These are phyloP conservation scores for Drosophila pseudoananassae DNA, from an alignment of 1,140 invertebrate genomes.

Conservation along the genomic window DNA sequence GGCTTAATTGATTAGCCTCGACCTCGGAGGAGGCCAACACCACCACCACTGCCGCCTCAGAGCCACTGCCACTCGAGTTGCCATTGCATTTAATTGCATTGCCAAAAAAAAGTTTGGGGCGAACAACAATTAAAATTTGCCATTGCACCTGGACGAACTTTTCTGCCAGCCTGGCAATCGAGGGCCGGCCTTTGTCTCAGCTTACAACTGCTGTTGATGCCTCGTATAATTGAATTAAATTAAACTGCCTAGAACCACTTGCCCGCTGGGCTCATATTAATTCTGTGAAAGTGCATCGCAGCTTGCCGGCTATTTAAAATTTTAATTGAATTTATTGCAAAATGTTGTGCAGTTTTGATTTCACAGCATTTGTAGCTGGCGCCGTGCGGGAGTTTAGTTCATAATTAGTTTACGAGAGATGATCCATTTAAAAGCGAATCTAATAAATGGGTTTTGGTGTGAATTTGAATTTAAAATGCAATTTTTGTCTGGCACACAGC, in stretches of 20 bases:
- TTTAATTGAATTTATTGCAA: constrained; percentile 69
- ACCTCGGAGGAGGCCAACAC: constrained; percentile 1
- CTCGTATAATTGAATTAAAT: constrained; percentile 70
- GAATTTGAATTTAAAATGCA: background rate
- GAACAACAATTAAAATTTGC: constrained; percentile 62
- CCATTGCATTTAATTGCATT: constrained; percentile 74
- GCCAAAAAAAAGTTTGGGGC: constrained; percentile 48
- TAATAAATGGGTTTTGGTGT: background rate
- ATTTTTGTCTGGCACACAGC: background rate
- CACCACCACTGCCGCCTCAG: no score
- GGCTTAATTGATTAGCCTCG: constrained; percentile 62
- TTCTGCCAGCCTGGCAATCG: constrained; percentile 35
- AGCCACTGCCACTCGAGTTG: constrained; percentile 6
- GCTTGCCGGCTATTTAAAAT: constrained; percentile 41
- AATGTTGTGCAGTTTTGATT: constrained; percentile 43
- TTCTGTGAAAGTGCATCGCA: constrained; percentile 41
- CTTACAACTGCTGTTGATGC: constrained; percentile 35
- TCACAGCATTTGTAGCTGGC: constrained; percentile 31
- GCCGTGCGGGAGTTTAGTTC: constrained; percentile 8
- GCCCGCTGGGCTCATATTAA: constrained; percentile 15
- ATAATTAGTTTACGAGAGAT: constrained; percentile 36
- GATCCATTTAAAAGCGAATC: constrained; percentile 10
- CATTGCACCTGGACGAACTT: constrained; percentile 50
- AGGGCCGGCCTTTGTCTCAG: constrained; percentile 20
- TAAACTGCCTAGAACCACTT: constrained; percentile 41